Evolutionary conservation across 2,888 invertebrate genomes (phyloP).

Genomic region (Podotricha telesiphe): DNA sequence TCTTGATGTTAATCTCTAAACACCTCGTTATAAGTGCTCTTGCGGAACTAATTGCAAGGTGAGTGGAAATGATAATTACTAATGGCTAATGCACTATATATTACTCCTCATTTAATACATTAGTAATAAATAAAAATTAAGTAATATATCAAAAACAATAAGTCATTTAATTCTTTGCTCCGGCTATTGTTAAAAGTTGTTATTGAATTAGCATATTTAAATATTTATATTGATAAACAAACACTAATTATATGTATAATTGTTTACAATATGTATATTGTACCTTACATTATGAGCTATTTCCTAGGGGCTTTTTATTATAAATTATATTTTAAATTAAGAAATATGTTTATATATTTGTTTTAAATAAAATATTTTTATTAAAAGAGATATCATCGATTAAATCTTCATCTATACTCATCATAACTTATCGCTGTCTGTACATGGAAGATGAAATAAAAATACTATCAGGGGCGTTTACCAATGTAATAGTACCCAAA

Average conservation of each 20-base stretch:
- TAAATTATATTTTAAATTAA: too few relatives aligned
- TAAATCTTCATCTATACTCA: too few relatives aligned
- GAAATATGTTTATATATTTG: too few relatives aligned
- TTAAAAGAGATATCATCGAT: too few relatives aligned
- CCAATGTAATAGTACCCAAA: too few relatives aligned
- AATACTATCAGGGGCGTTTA: too few relatives aligned
- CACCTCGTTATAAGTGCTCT: constrained; percentile 14
- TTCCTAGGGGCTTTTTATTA: neutral
- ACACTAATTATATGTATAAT: neutral
- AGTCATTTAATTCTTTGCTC: too few relatives aligned
- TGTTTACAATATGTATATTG: neutral
- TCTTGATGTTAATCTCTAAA: constrained; percentile 5
- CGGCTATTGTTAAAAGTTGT: too few relatives aligned
- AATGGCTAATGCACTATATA: neutral
- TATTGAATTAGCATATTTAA: neutral
- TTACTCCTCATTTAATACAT: neutral
- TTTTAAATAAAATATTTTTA: too few relatives aligned
- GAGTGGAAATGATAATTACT: constrained; percentile 18
- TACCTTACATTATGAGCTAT: neutral
- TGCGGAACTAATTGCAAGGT: constrained; percentile 27
- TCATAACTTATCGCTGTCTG: too few relatives aligned
- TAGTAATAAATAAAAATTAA: neutral
- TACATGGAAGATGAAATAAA: too few relatives aligned
- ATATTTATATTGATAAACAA: neutral
- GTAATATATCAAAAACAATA: neutral